phyloP scores from a whole-genome alignment of 2,888 invertebrate species.

The Habrosyne pyritoides region DNA sequence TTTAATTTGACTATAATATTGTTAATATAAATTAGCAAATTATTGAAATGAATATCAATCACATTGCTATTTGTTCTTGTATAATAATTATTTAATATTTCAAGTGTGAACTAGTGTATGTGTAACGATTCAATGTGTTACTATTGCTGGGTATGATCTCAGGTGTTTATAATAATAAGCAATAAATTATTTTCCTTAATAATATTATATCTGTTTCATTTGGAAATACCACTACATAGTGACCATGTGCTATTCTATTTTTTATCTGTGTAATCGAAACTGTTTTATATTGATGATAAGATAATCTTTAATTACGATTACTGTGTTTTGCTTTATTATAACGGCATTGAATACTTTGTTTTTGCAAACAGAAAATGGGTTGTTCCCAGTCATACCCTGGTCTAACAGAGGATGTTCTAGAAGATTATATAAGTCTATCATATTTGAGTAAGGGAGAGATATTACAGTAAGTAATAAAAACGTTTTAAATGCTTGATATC shows the following conservation, averaged over 20 bases:
- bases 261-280: constrained; percentile 9
- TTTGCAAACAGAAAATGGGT: constrained; percentile 68
- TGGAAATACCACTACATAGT: background rate
- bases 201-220: constrained; percentile 20
- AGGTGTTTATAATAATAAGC: constrained; percentile 50
- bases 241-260: background rate
- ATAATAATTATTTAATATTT: constrained; percentile 4
- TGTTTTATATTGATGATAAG: constrained; percentile 22
- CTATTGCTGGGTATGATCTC: constrained; percentile 72
- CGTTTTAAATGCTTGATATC: too few relatives aligned
- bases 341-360: background rate
- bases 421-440: constrained; percentile 84
- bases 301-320: constrained; percentile 15
- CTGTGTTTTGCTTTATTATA: background rate
- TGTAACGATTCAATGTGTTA: constrained; percentile 43
- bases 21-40: constrained; percentile 22
- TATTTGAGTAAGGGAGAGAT: constrained; percentile 86
- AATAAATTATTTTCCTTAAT: constrained; percentile 70
- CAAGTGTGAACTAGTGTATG: constrained; percentile 26
- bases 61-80: constrained; percentile 6
- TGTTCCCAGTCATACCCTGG: constrained; percentile 70
- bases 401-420: constrained; percentile 82
- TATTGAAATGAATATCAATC: constrained; percentile 8
- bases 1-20: constrained; percentile 19
- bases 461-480: constrained; percentile 79